Base-by-base conservation (phyloP, 1,140 invertebrate species). In the Eufriesea mexicana region DNA sequence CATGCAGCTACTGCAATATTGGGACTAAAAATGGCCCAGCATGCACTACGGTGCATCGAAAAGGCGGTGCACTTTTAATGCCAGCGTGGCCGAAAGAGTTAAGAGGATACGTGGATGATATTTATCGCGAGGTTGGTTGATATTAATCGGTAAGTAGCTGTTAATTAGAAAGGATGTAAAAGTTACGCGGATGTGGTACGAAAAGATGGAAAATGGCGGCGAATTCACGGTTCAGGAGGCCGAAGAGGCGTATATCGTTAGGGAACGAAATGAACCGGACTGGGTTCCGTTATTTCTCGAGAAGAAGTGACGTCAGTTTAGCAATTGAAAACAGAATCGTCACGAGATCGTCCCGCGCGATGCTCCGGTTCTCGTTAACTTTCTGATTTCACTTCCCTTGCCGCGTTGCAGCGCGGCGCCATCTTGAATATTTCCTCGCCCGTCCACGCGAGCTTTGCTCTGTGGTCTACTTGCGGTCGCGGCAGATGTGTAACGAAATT, bases 301-400 rank as follows among this genome's bases (percentile, higher is more conserved):
- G 75, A 66, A 66, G 16, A 57, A 42, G 51, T 57, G 76, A 68
- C 62, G 75, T 77, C 62, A 54, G 23, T 54, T 67, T 49, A n/a
- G 59, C 59, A 49, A 35, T 74, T 72, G 70, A 72, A 72, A 72
- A 72, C 70, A 72, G 70, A 72, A 72, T 72, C 70, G 70, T 72
- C 70, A 55, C 51, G 70, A 72, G 51, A 72, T 72, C 70, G 28
- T 72, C 42, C 70, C 51, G 70, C 20, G 6, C 16, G 51, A 72
- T 55, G 70, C 70, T 72, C 70, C 70, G 70, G 51, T 55, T 72
- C 70, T 55, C 51, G 49, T 55, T 72, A 49, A 72, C 70, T 72
- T 72, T 72, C 70, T 55, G 28, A 72, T 72, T 72, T 72, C 51
- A 55, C 70, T 55, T 72, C 51, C 51, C 49, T 55, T 54, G 25